A percentile compares a stretch with the other conserved stretches of the same genome.
Evolutionary conservation across 2,113 vertebrate genomes (phyloP).

Genomic region (Dissostichus mawsoni): DNA sequence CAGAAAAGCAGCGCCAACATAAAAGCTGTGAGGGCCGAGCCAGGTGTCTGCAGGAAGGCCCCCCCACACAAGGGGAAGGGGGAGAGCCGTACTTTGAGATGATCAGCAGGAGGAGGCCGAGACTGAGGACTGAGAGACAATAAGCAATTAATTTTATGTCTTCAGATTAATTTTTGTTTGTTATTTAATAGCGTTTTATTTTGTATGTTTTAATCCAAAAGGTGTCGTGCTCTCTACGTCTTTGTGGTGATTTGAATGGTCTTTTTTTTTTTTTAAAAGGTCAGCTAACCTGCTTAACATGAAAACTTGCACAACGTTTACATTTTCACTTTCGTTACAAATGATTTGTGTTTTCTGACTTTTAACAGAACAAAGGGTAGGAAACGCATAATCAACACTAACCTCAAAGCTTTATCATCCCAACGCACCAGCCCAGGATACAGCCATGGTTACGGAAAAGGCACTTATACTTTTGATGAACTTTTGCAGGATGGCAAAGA

Average conservation of each 20-base stretch:
- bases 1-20: constrained; percentile 64
- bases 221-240: constrained; percentile 15
- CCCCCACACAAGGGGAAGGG: constrained; percentile 49
- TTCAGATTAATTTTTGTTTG: constrained; percentile 12
- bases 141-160: background rate
- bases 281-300: constrained; percentile 35
- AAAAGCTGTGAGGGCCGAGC: constrained; percentile 23
- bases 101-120: constrained; percentile 86
- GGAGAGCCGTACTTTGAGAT: constrained; percentile 92
- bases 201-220: constrained; percentile 41
- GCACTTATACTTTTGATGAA: background rate
- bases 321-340: constrained; percentile 34
- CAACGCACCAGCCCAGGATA: background rate
- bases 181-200: constrained; percentile 58
- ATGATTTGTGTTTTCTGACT: background rate
- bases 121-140: constrained; percentile 32
- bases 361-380: constrained; percentile 5
- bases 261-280: constrained; percentile 11
- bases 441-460: constrained; percentile 13
- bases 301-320: constrained; percentile 66
- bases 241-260: constrained; percentile 10
- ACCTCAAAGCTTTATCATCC: constrained; percentile 30
- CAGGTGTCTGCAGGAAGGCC: constrained; percentile 26
- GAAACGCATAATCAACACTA: background rate
- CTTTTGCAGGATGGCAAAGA: background rate